Percentiles rank a stretch among this genome's conserved stretches.
phyloP scores from a whole-genome alignment of 2,797 vertebrate genomes.

The Poeciliopsis gracilis region DNA sequence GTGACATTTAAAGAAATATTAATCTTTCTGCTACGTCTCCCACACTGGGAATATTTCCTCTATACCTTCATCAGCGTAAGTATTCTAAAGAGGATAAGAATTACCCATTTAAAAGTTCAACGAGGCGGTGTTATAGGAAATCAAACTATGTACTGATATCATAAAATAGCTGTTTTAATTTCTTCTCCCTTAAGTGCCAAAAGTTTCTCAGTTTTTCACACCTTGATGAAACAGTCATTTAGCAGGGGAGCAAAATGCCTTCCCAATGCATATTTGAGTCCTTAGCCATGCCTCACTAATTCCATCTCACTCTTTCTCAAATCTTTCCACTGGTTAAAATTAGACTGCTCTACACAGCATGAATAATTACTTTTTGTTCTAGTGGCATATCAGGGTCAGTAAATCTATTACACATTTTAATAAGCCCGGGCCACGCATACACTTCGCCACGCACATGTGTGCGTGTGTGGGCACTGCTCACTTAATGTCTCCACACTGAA shows the following conservation, averaged over 20 bases:
- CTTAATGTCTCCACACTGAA: conserved; percentile 54
- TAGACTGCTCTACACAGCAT: conserved; percentile 80
- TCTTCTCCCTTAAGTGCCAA: conserved; percentile 41
- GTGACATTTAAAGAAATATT: conserved; percentile 60
- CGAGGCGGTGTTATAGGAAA: conserved; percentile 47
- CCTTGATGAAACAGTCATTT: conserved; percentile 77
- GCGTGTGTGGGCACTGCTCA: conserved; percentile 46
- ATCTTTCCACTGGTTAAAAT: conserved; percentile 83
- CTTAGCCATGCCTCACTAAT: conserved; percentile 84
- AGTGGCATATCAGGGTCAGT: conserved; percentile 85
- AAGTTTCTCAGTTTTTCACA: conserved; percentile 60
- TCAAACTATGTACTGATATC: conserved; percentile 60
- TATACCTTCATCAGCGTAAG: conserved; percentile 18
- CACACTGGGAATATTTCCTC: conserved; percentile 15
- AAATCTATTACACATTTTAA: conserved; percentile 87
- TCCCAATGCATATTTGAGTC: conserved; percentile 78
- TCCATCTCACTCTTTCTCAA: conserved; percentile 87
- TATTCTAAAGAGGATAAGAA: conserved; percentile 19
- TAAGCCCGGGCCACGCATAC: conserved; percentile 72
- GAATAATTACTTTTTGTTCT: conserved; percentile 87
- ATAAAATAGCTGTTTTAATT: conserved; percentile 64
- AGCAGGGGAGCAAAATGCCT: conserved; percentile 73
- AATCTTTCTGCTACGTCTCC: conserved; percentile 32
- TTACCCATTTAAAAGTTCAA: conserved; percentile 39
- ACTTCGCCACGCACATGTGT: conserved; percentile 35